Percentiles rank a stretch among this genome's conserved stretches.
phyloP scores from a whole-genome alignment of 2,888 invertebrate genomes.

The Branchipolynoe longqiensis region DNA sequence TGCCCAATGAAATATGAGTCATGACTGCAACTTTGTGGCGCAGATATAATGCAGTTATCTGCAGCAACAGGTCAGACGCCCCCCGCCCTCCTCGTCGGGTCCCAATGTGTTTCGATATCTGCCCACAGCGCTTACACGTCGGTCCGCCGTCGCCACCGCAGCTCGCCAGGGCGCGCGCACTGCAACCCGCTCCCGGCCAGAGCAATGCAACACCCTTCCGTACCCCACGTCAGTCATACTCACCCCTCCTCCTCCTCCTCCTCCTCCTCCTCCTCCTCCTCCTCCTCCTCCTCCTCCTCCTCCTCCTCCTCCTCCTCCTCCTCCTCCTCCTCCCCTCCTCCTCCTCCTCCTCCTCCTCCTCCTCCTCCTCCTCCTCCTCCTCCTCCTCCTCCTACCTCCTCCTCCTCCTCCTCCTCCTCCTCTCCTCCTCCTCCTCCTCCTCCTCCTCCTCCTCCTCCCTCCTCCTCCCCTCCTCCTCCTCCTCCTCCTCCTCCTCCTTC shows the following conservation, averaged over 20 bases:
- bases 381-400: no score
- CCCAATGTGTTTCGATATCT: slow-evolving; percentile 17
- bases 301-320: no score
- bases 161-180: no score
- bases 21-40: slow-evolving; percentile 53
- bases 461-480: neutral
- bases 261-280: neutral
- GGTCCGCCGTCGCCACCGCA: no score
- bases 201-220: neutral
- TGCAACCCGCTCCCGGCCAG: neutral
- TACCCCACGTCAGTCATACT: neutral
- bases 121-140: neutral
- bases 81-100: neutral
- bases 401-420: no score
- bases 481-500: no score
- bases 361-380: no score
- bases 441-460: neutral
- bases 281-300: no score
- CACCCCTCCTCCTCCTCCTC: neutral
- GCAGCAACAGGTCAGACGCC: slow-evolving; percentile 46
- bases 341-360: no score
- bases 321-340: no score
- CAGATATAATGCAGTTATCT: slow-evolving; percentile 47
- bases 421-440: no score
- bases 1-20: slow-evolving; percentile 54